These are phyloP conservation scores for Micromys minutus DNA, from an alignment of 2,113 vertebrate species.

Conservation along the genomic window DNA sequence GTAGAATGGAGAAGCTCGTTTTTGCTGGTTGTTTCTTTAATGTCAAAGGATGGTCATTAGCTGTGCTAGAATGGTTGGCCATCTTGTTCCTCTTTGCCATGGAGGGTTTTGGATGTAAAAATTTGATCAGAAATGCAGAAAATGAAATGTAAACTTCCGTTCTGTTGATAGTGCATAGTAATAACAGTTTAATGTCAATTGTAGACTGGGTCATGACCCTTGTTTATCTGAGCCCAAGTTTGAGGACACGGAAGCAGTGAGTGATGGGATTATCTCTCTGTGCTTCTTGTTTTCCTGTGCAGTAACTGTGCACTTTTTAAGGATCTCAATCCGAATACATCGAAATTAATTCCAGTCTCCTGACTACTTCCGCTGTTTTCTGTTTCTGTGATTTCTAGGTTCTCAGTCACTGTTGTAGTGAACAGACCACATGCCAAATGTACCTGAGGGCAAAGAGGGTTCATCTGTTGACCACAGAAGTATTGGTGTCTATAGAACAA, in stretches of 20 bases:
- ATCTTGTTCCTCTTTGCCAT: constrained; percentile 27
- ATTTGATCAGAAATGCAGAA: neutral
- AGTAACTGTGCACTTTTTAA: neutral
- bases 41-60: neutral
- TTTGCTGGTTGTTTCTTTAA: neutral
- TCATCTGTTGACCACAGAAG: neutral
- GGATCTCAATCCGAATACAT: neutral
- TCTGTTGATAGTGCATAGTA: neutral
- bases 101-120: neutral
- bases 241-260: neutral
- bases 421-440: neutral
- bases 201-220: neutral
- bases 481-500: neutral
- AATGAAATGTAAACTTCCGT: neutral
- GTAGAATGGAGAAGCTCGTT: neutral
- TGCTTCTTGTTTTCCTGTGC: neutral
- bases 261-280: neutral
- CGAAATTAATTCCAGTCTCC: neutral
- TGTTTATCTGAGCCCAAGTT: neutral
- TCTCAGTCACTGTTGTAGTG: neutral
- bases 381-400: neutral
- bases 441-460: neutral
- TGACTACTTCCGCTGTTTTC: too few relatives aligned
- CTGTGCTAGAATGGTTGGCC: neutral
- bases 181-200: neutral